Evolutionary conservation across 2,113 vertebrate genomes (phyloP).

Genomic region (Carassius auratus): DNA sequence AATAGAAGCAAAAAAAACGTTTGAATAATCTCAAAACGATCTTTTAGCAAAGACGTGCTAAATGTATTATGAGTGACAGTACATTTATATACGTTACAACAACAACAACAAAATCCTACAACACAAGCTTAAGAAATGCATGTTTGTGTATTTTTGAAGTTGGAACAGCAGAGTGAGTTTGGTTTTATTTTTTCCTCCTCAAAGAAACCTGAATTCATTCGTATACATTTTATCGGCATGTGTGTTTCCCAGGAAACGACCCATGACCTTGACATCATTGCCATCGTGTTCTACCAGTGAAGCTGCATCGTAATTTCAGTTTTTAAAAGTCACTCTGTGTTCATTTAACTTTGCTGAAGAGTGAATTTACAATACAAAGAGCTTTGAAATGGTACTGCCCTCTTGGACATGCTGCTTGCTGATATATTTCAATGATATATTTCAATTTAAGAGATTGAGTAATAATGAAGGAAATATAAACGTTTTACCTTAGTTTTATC

Average conservation of each 20-base stretch:
- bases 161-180: neutral
- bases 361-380: neutral
- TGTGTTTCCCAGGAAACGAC: neutral
- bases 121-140: neutral
- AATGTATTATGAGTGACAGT: neutral
- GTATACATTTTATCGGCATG: neutral
- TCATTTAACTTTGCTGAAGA: neutral
- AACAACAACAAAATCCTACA: neutral
- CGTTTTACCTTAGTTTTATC: neutral
- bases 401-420: neutral
- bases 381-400: conserved; percentile 8
- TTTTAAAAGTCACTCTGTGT: neutral
- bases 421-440: neutral
- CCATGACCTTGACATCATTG: neutral
- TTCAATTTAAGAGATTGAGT: conserved; percentile 1
- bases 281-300: neutral
- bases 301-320: neutral
- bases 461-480: neutral
- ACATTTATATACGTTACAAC: neutral
- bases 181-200: neutral
- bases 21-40: no score
- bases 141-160: neutral
- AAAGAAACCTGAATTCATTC: neutral
- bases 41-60: neutral
- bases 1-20: no score